Evolutionary conservation across 2,797 vertebrate genomes (phyloP).

Genomic region (Karalla daura): DNA sequence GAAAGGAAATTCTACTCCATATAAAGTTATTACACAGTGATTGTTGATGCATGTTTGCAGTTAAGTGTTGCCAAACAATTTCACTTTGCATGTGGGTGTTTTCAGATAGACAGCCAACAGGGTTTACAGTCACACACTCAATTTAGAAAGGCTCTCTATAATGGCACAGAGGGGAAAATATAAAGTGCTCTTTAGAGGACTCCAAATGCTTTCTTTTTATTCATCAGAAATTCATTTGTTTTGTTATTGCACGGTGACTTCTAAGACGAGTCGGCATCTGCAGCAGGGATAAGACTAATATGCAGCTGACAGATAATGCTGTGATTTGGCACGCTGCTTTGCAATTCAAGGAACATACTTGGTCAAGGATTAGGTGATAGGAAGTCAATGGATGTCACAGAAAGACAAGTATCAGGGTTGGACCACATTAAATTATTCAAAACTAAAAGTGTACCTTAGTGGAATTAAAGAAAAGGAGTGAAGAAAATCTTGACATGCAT

Average conservation of each 20-base stretch:
- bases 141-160: slow-evolving; percentile 41
- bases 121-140: slow-evolving; percentile 45
- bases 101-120: slow-evolving; percentile 46
- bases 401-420: neutral
- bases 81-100: slow-evolving; percentile 55
- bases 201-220: slow-evolving; percentile 61
- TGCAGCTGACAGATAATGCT: slow-evolving; percentile 55
- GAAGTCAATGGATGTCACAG: slow-evolving; percentile 20
- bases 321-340: slow-evolving; percentile 51
- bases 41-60: slow-evolving; percentile 25
- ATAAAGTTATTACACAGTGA: slow-evolving; percentile 25
- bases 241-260: slow-evolving; percentile 50
- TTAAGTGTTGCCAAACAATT: slow-evolving; percentile 35
- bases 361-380: slow-evolving; percentile 24
- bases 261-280: slow-evolving; percentile 45
- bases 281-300: slow-evolving; percentile 56
- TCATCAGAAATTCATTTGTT: slow-evolving; percentile 67
- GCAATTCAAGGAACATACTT: slow-evolving; percentile 11
- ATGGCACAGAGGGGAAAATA: slow-evolving; percentile 34
- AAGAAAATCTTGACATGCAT: slow-evolving; percentile 46
- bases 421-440: neutral
- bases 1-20: slow-evolving; percentile 14
- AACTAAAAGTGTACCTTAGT: neutral
- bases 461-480: neutral
- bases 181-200: slow-evolving; percentile 49